Evolutionary conservation across 2,113 vertebrate genomes (phyloP).

Genomic region (Dascyllus trimaculatus): DNA sequence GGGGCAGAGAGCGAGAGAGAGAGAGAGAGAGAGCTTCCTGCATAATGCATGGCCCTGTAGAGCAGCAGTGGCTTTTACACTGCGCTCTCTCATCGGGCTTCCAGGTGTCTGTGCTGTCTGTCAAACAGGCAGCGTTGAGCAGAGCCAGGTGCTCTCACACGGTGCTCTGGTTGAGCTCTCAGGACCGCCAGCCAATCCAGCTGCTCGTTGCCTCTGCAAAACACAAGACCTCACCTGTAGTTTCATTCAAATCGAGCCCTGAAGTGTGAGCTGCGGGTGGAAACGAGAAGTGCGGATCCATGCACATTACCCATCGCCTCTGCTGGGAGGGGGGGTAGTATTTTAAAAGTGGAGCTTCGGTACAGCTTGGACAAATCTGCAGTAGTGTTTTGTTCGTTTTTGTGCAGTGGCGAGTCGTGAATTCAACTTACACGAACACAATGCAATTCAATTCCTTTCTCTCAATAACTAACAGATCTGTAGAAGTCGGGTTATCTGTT

Average conservation of each 20-base stretch:
- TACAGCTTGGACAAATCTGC: too few species aligned
- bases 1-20: slow-evolving; percentile 55
- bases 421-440: too few species aligned
- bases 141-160: slow-evolving; percentile 62
- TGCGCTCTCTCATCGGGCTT: slow-evolving; percentile 46
- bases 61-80: slow-evolving; percentile 69
- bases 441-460: too few species aligned
- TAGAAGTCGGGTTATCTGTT: too few species aligned
- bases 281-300: not conserved
- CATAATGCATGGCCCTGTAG: slow-evolving; percentile 82
- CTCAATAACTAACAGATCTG: too few species aligned
- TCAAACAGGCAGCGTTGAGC: slow-evolving; percentile 50
- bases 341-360: not conserved
- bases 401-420: too few species aligned
- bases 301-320: not conserved
- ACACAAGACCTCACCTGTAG: slow-evolving; percentile 3
- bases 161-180: slow-evolving; percentile 38
- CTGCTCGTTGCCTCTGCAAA: slow-evolving; percentile 21
- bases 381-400: too few species aligned
- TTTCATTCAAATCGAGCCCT: slow-evolving; percentile 23
- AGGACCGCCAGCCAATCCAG: slow-evolving; percentile 35
- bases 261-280: not conserved
- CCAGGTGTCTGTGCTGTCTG: slow-evolving; percentile 68
- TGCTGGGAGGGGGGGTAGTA: not conserved
- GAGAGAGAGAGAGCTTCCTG: slow-evolving; percentile 75